A percentile compares a stretch with the other conserved stretches of the same genome.
These are phyloP conservation scores for Temnothorax curvispinosus DNA, from an alignment of 1,140 invertebrate species.

Conservation along the genomic window DNA sequence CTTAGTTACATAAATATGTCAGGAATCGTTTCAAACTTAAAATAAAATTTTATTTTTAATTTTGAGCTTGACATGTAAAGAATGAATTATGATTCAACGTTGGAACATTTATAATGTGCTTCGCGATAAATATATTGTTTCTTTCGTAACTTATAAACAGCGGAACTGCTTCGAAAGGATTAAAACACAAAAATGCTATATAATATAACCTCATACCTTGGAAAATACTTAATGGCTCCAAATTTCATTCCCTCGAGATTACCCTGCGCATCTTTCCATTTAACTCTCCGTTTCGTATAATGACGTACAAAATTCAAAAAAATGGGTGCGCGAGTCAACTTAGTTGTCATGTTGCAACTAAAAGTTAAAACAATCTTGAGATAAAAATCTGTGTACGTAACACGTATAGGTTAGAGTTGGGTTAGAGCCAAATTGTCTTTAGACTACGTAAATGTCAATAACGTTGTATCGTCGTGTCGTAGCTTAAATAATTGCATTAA, in stretches of 20 bases:
- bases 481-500: not conserved
- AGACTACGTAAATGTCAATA: not conserved
- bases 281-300: not conserved
- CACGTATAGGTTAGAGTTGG: not conserved
- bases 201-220: constrained; percentile 81
- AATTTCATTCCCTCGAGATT: constrained; percentile 80
- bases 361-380: not conserved
- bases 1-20: not conserved
- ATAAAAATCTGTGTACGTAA: not conserved
- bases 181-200: not conserved
- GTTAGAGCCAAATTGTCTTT: constrained; percentile 14
- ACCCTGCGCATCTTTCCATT: not conserved
- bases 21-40: not conserved
- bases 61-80: not conserved
- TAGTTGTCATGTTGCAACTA: constrained; percentile 29
- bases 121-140: not conserved
- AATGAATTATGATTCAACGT: not conserved
- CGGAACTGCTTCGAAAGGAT: not conserved
- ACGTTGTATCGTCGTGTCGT: not conserved
- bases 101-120: not conserved
- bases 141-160: not conserved
- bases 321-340: not conserved
- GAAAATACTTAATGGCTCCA: constrained; percentile 86
- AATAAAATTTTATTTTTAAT: not conserved
- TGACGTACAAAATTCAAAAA: constrained; percentile 49